A percentile compares a stretch with the other conserved stretches of the same genome.
Evolutionary conservation across 92 coral and sea anemone genomes (phyloP).

Genomic region (Umimayanthus chanpuru): DNA sequence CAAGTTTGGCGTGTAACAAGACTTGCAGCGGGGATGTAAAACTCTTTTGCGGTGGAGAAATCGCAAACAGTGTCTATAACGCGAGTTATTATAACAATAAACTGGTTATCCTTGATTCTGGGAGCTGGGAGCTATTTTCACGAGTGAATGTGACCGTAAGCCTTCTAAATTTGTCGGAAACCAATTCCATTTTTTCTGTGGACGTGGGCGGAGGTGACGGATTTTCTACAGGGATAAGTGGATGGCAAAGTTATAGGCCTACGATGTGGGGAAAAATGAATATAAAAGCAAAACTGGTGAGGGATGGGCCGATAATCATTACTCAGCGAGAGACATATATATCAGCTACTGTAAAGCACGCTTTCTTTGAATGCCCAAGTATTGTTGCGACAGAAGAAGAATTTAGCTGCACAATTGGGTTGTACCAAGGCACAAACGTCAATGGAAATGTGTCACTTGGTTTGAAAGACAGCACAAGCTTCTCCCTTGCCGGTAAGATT

Average conservation of each 20-base stretch:
- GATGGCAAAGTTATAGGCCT: constrained; percentile 47
- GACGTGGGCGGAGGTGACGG: constrained; percentile 61
- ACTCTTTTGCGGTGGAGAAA: constrained; percentile 71
- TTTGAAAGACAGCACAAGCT: background rate
- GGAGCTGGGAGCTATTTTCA: constrained; percentile 52
- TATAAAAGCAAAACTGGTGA: constrained; percentile 47
- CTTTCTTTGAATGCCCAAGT: constrained; percentile 59
- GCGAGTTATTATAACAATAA: constrained; percentile 56
- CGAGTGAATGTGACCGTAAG: constrained; percentile 45
- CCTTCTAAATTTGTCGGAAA: constrained; percentile 53
- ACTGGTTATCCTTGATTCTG: constrained; percentile 39
- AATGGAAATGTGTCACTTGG: constrained; percentile 43
- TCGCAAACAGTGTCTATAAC: constrained; percentile 73
- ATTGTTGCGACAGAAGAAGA: constrained; percentile 46
- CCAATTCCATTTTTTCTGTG: constrained; percentile 37
- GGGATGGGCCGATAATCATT: background rate
- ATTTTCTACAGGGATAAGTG: constrained; percentile 42
- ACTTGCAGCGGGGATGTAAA: constrained; percentile 72
- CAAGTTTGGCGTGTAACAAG: constrained; percentile 48
- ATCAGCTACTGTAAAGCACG: constrained; percentile 50
- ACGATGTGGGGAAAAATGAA: constrained; percentile 68
- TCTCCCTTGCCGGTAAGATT: constrained; percentile 43
- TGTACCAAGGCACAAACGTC: constrained; percentile 76
- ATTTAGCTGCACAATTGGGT: constrained; percentile 58
- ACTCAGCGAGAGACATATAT: constrained; percentile 39